Evolutionary conservation across 2,113 vertebrate species (phyloP).

Genomic region (Chionodraco myersi): DNA sequence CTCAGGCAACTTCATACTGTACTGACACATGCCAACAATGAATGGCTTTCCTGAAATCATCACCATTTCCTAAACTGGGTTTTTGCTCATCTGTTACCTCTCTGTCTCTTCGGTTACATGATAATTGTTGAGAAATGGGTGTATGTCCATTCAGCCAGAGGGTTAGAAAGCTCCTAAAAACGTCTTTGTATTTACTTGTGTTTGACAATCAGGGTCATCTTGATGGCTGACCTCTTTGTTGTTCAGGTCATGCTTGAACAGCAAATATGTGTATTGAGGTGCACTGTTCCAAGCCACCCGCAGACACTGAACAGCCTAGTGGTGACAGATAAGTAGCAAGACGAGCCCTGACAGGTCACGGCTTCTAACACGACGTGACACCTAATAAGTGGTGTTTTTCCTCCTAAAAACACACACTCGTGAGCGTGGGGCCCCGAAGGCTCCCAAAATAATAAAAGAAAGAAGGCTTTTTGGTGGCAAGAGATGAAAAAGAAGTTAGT

Average conservation of each 20-base stretch:
- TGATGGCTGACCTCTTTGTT: conserved; percentile 68
- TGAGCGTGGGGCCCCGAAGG: conserved; percentile 26
- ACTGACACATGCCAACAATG: background rate
- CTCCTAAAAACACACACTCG: conserved; percentile 27
- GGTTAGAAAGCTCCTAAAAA: conserved; percentile 54
- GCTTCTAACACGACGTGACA: conserved; percentile 65
- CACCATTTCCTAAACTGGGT: background rate
- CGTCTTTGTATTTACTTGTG: conserved; percentile 57
- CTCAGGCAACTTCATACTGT: background rate
- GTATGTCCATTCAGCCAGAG: conserved; percentile 33
- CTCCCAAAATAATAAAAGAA: conserved; percentile 45
- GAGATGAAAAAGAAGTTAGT: conserved; percentile 35
- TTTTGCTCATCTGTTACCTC: conserved; percentile 21
- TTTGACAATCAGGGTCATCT: conserved; percentile 76
- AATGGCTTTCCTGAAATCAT: conserved; percentile 23
- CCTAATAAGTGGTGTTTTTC: conserved; percentile 73
- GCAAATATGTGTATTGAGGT: conserved; percentile 75
- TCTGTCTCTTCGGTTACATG: conserved; percentile 21
- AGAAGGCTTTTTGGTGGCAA: conserved; percentile 30
- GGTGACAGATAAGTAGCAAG: conserved; percentile 75
- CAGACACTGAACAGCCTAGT: conserved; percentile 68
- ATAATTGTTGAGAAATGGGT: conserved; percentile 48
- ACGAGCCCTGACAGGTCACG: conserved; percentile 71
- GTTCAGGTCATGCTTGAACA: conserved; percentile 54
- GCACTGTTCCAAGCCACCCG: conserved; percentile 61